Percentiles rank a stretch among this genome's conserved stretches.
phyloP scores from a whole-genome alignment of 1,140 invertebrate species.

The Bombyx mandarina region DNA sequence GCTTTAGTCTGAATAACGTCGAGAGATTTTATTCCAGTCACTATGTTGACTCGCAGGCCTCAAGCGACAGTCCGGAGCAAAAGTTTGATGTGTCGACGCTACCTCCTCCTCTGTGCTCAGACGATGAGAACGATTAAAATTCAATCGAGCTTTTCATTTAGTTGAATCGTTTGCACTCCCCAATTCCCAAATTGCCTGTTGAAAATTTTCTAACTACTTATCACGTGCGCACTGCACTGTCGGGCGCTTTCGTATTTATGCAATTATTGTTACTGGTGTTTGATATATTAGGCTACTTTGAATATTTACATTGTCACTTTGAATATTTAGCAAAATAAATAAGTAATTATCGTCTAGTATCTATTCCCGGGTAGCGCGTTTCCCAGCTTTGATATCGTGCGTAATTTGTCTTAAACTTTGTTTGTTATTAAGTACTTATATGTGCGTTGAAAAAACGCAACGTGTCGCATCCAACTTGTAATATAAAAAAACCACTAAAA shows the following conservation, averaged over 20 bases:
- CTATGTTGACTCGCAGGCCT: conserved; percentile 63
- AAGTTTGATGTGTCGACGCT: conserved; percentile 79
- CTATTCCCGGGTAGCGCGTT: conserved; percentile 44
- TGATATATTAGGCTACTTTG: conserved; percentile 21
- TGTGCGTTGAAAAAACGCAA: conserved; percentile 23
- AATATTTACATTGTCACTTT: conserved; percentile 50
- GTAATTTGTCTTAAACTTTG: conserved; percentile 35
- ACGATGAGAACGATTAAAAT: conserved; percentile 73
- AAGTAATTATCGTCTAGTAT: conserved; percentile 36
- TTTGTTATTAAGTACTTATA: conserved; percentile 48
- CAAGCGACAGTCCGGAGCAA: conserved; percentile 73
- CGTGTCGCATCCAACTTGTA: too few species aligned
- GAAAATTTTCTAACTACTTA: conserved; percentile 26
- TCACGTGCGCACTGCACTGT: conserved; percentile 26
- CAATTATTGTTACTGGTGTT: too few species aligned
- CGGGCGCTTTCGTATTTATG: conserved; percentile 28
- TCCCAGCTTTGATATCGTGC: conserved; percentile 34
- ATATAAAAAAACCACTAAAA: too few species aligned
- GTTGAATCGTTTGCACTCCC: background rate
- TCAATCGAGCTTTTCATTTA: background rate
- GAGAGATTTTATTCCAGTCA: conserved; percentile 64
- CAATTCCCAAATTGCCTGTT: conserved; percentile 26
- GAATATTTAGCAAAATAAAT: conserved; percentile 43
- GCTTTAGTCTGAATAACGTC: conserved; percentile 61
- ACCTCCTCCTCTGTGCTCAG: conserved; percentile 76